phyloP scores from a whole-genome alignment of 2,797 vertebrate genomes.

The Melanotaenia maccullochi region DNA sequence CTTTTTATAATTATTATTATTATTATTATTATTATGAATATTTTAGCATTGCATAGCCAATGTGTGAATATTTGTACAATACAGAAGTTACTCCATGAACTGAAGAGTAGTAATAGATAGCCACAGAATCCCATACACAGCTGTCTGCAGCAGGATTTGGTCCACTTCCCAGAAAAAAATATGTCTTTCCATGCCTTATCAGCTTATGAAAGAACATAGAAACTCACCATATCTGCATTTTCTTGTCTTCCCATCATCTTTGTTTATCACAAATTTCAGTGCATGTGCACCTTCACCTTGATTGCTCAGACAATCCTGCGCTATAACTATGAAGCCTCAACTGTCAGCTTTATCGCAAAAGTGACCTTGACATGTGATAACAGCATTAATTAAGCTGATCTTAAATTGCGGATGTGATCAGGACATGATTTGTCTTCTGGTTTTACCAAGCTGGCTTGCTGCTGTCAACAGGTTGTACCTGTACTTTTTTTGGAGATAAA shows the following conservation, averaged over 20 bases:
- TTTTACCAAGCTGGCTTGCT: background rate
- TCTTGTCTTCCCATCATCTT: slow-evolving; percentile 59
- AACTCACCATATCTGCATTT: slow-evolving; percentile 35
- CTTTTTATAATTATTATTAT: background rate
- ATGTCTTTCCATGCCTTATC: slow-evolving; percentile 17
- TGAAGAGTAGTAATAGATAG: background rate
- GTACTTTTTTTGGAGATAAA: background rate
- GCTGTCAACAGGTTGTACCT: background rate
- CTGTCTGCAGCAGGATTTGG: background rate
- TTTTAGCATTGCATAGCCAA: background rate
- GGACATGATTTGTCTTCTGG: background rate
- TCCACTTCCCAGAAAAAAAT: slow-evolving; percentile 5
- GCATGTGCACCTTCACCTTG: slow-evolving; percentile 46
- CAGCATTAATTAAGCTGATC: slow-evolving; percentile 33
- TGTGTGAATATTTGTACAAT: background rate
- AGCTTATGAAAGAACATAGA: slow-evolving; percentile 25
- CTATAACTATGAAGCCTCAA: background rate
- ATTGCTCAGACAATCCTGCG: slow-evolving; percentile 13
- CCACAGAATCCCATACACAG: background rate
- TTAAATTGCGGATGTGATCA: slow-evolving; percentile 33
- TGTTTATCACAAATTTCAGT: slow-evolving; percentile 51
- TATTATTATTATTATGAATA: background rate
- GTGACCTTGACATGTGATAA: slow-evolving; percentile 66
- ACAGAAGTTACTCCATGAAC: background rate
- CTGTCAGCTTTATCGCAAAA: slow-evolving; percentile 45